Base-by-base conservation (phyloP, 2,888 invertebrate genomes). In the Andrena hattorfiana region DNA sequence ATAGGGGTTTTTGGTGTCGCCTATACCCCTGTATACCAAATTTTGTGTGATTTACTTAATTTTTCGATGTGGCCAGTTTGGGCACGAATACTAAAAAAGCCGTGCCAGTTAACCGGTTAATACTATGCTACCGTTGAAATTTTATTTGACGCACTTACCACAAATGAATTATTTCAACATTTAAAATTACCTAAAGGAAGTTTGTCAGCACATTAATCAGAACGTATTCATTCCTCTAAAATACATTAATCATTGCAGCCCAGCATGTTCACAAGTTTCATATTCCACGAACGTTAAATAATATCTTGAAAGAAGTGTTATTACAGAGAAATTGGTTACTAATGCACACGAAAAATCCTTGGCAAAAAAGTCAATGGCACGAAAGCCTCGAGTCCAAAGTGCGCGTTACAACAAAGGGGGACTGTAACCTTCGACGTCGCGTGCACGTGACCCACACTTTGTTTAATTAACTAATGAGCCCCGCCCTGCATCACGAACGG, bases 391-490 rank as follows among this genome's bases (percentile, higher is more conserved):
- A n/a, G 54, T 54, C 56, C 20, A 23, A 56, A 32, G 32, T 42
- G 10, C 56, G 70, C 48, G 35, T 32, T 56, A 20, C 26, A 69
- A 76, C 77, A 51, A 75, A 71, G 26, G 70, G n/a, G 49, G 26
- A 35, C 69, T 69, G 66, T 71, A 73, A 78, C 72, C 62, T 82
- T 77, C 75, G 76, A 80, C 87, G 23, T 26, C 81, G 88, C 84
- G 83, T 88, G 89, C 63, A 74, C 83, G 73, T 77, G 77, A 75
- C 83, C 79, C 75, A 78, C 76, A 79, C 72, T 89, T 89, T 86
- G 89, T 90, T 90, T 90, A 90, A 90, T 90, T 89, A 90, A 89
- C 90, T 90, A 90, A 90, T 86, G 89, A 89, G 84, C 87, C 90
- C 80, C 90, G 89, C 90, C 90, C 86, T 83, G 62, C 63, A 78